Evolutionary conservation across 2,113 vertebrate genomes (phyloP).

Genomic region (Etia nguti): DNA sequence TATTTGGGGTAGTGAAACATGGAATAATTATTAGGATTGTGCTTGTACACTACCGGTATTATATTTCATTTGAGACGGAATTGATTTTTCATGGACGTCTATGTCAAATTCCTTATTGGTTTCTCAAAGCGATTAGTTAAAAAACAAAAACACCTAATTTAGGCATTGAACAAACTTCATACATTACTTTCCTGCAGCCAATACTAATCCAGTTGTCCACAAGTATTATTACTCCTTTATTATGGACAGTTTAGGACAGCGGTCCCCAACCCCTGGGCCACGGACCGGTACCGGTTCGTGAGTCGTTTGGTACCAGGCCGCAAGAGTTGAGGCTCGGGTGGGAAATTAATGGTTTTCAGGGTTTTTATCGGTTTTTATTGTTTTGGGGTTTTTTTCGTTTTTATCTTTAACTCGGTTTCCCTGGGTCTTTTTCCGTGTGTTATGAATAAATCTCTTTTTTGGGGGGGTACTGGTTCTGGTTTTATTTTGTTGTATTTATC

Average conservation of each 20-base stretch:
- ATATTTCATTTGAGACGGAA: neutral
- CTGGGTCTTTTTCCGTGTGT: too few relatives aligned
- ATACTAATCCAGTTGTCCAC: neutral
- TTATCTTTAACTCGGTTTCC: too few relatives aligned
- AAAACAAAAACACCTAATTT: neutral
- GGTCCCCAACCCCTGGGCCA: too few relatives aligned
- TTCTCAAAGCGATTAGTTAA: neutral
- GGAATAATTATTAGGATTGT: accelerated
- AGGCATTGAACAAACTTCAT: neutral
- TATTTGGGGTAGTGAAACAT: neutral
- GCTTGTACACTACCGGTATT: neutral
- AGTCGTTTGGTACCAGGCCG: too few relatives aligned
- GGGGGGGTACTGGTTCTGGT: too few relatives aligned
- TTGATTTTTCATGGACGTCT: neutral
- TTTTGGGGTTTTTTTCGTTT: too few relatives aligned
- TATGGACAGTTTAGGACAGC: neutral
- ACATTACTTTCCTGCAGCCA: neutral
- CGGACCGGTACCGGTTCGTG: too few relatives aligned
- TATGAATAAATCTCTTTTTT: too few relatives aligned
- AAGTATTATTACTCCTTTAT: neutral
- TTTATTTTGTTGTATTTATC: too few relatives aligned
- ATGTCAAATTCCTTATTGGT: neutral
- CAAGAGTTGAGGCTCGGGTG: too few relatives aligned
- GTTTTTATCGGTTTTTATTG: too few relatives aligned
- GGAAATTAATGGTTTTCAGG: too few relatives aligned